Evolutionary conservation across 2,888 invertebrate species (phyloP), one percentile per base, ranked within the genome.

Genomic region (Parasteatoda lunata): DNA sequence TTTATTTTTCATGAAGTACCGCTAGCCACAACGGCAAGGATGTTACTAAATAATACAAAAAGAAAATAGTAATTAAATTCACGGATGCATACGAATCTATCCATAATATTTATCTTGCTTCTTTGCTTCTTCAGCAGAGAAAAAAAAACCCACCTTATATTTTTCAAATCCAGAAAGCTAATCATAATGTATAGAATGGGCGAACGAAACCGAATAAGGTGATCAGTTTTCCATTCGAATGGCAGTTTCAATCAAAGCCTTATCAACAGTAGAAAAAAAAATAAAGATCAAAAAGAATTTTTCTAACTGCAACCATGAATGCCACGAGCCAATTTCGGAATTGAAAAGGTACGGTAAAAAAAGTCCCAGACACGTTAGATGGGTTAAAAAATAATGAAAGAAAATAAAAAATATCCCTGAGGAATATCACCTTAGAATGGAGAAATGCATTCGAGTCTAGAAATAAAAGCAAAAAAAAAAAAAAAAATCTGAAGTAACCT

Each of bases 271-370:
- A n/a, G 3, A 54, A 54, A 11, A 11, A 11, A n/a, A 0, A 13
- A 59, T 13, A 59, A 7, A 9, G 59, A 59, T 59, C 59, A 59
- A 59, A 76, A 76, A 11, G 64, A 8, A 45, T 65, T 49, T 76
- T 76, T 64, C 51, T 65, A 49, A 45, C 51, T 68, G 66, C 52
- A 51, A 52, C 52, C 7, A n/a, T 68, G 68, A 68, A 66, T 77
- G 52, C 51, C 13, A 48, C 77, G 15, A 68, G 45, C 77, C 77
- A 77, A 65, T 77, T 77, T 11, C 77, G 68, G 65, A 77, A 77
- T 77, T 77, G 77, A 68, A 77, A 76, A 65, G 65, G 76, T 48
- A 65, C 30, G 54, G 11, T 47, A 30, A 52, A 71, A 48, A 13
- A 71, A 71, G 49, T 4, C n/a, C 9, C n/a, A 8, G 9, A 59